phyloP scores from a whole-genome alignment of 2,888 invertebrate genomes.

The Didymodactylos carnosus region DNA sequence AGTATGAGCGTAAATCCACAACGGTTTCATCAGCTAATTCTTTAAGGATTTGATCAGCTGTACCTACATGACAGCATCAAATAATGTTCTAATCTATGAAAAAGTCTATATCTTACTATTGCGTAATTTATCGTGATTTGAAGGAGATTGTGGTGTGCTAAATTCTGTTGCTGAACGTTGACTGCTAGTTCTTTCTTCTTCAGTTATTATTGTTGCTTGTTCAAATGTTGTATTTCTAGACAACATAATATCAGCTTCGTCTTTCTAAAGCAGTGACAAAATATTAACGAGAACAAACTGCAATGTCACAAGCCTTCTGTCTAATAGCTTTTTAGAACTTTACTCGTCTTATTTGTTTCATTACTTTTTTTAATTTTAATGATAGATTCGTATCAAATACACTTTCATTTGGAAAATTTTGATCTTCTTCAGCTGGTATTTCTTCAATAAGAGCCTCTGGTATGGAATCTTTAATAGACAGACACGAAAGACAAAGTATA shows the following conservation, averaged over 20 bases:
- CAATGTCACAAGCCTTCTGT: too few relatives aligned
- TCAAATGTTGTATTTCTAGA: neutral
- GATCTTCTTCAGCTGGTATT: slow-evolving; percentile 28
- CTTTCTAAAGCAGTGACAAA: neutral
- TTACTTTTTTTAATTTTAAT: neutral
- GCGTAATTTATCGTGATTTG: neutral
- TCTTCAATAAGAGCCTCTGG: slow-evolving; percentile 9
- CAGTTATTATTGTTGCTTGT: neutral
- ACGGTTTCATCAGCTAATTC: slow-evolving; percentile 6
- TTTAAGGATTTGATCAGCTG: too few relatives aligned
- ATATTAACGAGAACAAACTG: too few relatives aligned
- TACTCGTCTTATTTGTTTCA: slow-evolving; percentile 1
- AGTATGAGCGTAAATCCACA: slow-evolving; percentile 1
- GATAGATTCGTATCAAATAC: neutral
- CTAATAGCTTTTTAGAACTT: too few relatives aligned
- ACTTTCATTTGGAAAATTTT: slow-evolving; percentile 20
- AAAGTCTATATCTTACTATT: neutral
- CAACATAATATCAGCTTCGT: neutral
- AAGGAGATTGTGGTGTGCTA: neutral
- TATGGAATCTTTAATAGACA: neutral
- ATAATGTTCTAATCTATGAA: too few relatives aligned
- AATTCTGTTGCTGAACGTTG: neutral
- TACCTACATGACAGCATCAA: too few relatives aligned
- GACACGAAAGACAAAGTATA: neutral
- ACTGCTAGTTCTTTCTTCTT: neutral